These are phyloP conservation scores for Meandrusa payeni DNA, from an alignment of 2,888 invertebrate species.

Conservation along the genomic window DNA sequence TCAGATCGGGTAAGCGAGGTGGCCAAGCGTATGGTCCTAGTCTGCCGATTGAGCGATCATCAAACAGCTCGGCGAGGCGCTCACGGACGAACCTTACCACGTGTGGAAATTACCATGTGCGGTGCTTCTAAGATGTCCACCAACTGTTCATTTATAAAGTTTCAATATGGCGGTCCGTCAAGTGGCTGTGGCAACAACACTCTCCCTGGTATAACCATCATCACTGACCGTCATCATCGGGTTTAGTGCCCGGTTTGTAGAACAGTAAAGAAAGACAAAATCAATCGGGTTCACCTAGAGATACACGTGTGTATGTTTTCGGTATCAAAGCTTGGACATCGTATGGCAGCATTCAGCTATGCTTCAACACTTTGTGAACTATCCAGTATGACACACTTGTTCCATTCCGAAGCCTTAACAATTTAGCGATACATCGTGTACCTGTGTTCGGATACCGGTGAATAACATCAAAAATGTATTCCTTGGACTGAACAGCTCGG, in stretches of 20 bases:
- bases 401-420: background rate
- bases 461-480: background rate
- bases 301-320: background rate
- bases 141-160: no score
- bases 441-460: background rate
- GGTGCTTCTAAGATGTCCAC: no score
- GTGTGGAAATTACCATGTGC: no score
- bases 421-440: background rate
- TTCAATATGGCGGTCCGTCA: background rate
- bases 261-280: no score
- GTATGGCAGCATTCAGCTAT: no score
- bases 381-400: background rate
- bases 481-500: no score
- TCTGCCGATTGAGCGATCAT: no score
- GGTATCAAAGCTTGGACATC: background rate
- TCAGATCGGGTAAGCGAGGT: no score
- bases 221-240: background rate
- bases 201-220: background rate
- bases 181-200: background rate
- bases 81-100: no score
- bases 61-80: no score
- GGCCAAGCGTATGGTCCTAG: no score
- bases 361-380: background rate
- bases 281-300: no score
- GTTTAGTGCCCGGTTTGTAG: background rate